Evolutionary conservation across 2,797 vertebrate genomes (phyloP).

Genomic region (Sebastes umbrosus): DNA sequence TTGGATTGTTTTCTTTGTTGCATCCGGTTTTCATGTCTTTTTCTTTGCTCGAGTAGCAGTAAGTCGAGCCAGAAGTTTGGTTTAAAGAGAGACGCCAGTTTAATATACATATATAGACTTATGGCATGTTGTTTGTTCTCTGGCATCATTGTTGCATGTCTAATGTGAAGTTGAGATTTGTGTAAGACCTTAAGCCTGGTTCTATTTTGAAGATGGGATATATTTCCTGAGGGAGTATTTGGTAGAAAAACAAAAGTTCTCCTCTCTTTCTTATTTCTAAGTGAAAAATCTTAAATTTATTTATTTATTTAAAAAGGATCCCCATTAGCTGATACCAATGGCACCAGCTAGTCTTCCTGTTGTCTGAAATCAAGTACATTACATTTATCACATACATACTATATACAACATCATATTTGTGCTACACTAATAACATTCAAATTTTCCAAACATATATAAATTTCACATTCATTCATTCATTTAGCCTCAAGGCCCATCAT

Average conservation of each 20-base stretch:
- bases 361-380: too few relatives aligned
- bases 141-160: neutral
- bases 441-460: too few relatives aligned
- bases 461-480: too few relatives aligned
- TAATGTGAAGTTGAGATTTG: neutral
- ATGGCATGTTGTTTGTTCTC: neutral
- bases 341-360: too few relatives aligned
- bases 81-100: neutral
- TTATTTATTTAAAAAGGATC: too few relatives aligned
- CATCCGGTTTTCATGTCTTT: fast-evolving
- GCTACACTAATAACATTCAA: too few relatives aligned
- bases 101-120: neutral
- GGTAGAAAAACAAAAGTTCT: fast-evolving
- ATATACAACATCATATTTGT: too few relatives aligned
- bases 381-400: too few relatives aligned
- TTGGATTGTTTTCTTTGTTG: neutral
- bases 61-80: neutral
- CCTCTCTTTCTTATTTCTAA: too few relatives aligned
- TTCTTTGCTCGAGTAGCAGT: neutral
- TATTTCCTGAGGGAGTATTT: neutral
- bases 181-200: neutral
- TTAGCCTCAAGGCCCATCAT: too few relatives aligned
- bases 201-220: neutral
- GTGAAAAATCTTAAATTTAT: too few relatives aligned
- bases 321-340: too few relatives aligned